These are phyloP conservation scores for Gallinago solitaria DNA, from an alignment of 2,797 vertebrate species.

Conservation along the genomic window DNA sequence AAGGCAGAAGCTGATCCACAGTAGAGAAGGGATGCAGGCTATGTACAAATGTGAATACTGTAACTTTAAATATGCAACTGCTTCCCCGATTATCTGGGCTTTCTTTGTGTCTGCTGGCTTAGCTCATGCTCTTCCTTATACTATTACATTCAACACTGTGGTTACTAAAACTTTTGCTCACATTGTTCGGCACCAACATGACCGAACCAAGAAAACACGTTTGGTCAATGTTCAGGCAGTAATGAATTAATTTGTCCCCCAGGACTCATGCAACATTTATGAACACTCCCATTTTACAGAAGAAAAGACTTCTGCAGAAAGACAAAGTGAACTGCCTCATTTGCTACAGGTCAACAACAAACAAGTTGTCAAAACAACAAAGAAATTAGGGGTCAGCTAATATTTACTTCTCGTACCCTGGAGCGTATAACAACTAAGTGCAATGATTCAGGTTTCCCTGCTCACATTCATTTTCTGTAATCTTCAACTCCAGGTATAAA, in stretches of 20 bases:
- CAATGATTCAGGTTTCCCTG: neutral
- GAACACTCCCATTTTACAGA: neutral
- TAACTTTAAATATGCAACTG: neutral
- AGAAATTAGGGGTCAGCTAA: neutral
- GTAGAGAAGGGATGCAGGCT: neutral
- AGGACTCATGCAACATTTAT: neutral
- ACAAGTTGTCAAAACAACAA: neutral
- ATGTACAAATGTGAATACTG: neutral
- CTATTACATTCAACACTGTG: neutral
- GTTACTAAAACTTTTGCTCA: neutral
- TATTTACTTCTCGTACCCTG: neutral
- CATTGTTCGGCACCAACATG: neutral
- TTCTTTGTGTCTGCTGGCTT: neutral
- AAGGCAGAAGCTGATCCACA: neutral
- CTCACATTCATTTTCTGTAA: neutral
- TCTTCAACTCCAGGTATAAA: neutral
- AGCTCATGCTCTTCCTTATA: neutral
- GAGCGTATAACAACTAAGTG: neutral
- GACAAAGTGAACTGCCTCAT: neutral
- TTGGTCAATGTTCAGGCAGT: neutral
- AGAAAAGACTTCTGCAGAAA: neutral
- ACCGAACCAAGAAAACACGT: constrained; percentile 7
- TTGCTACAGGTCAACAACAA: neutral
- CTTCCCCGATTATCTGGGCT: neutral
- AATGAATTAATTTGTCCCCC: neutral